phyloP scores from a whole-genome alignment of 2,797 vertebrate species.

The Girardinus metallicus region DNA sequence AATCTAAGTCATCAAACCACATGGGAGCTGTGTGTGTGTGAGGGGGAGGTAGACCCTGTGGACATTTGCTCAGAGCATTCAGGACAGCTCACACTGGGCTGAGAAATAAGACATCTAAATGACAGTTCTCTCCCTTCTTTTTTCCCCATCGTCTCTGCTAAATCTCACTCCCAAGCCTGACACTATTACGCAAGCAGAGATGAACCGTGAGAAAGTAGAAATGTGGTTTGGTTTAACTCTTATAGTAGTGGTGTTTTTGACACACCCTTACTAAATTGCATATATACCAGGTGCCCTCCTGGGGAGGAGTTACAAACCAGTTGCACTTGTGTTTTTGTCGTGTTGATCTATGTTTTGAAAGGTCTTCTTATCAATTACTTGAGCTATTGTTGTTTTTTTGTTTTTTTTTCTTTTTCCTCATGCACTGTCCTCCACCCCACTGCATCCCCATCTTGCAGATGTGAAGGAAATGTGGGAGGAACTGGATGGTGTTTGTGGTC shows the following conservation, averaged over 20 bases:
- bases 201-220: conserved; percentile 47
- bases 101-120: conserved; percentile 41
- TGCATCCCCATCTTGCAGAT: conserved; percentile 61
- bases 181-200: conserved; percentile 53
- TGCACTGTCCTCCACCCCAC: conserved; percentile 5
- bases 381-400: background rate
- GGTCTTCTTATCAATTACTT: conserved; percentile 18
- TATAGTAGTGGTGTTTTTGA: conserved; percentile 25
- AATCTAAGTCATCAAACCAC: conserved; percentile 64
- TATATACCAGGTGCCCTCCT: conserved; percentile 47
- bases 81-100: conserved; percentile 51
- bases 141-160: conserved; percentile 44
- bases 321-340: conserved; percentile 44
- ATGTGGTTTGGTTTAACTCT: conserved; percentile 2
- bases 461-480: conserved; percentile 69
- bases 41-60: conserved; percentile 47
- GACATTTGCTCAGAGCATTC: conserved; percentile 34
- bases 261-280: conserved; percentile 57
- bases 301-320: conserved; percentile 51
- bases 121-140: conserved; percentile 19
- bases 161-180: conserved; percentile 50
- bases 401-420: background rate
- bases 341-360: conserved; percentile 14
- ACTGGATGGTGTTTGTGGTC: conserved; percentile 71
- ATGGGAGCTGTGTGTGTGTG: conserved; percentile 52